Conservation (phyloP, 2,113 vertebrate genomes). For the Perccottus glenii region DNA sequence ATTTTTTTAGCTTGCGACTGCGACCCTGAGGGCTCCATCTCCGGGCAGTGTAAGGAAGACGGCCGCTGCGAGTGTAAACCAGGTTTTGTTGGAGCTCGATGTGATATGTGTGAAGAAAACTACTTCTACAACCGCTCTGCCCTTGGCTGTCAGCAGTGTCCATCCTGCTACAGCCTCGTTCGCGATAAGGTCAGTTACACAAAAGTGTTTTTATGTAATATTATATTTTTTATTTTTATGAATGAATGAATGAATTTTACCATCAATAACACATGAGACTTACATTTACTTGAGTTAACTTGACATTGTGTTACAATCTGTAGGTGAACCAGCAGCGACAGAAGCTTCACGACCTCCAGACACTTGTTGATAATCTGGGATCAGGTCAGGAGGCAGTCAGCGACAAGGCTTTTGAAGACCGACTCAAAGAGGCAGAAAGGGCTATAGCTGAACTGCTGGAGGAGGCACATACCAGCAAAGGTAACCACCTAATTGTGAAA, state of each 20-base stretch:
- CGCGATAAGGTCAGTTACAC: slow-evolving; percentile 87
- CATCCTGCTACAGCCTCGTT: slow-evolving; percentile 92
- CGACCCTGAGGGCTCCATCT: slow-evolving; percentile 87
- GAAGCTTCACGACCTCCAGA: slow-evolving; percentile 90
- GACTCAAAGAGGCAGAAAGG: slow-evolving; percentile 89
- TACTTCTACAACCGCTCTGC: slow-evolving; percentile 96
- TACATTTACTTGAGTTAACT: no score
- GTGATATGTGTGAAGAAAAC: slow-evolving; percentile 97
- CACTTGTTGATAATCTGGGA: slow-evolving; percentile 88
- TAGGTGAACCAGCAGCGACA: slow-evolving; percentile 93
- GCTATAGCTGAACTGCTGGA: slow-evolving; percentile 87
- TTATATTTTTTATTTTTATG: no score
- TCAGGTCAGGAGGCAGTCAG: slow-evolving; percentile 85
- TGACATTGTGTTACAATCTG: neutral
- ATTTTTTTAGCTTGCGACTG: slow-evolving; percentile 89
- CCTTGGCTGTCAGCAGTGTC: slow-evolving; percentile 95
- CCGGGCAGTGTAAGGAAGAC: slow-evolving; percentile 87
- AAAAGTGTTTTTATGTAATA: no score
- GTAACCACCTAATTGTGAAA: slow-evolving; percentile 64
- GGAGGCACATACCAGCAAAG: slow-evolving; percentile 92
- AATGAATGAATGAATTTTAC: no score
- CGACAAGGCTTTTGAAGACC: slow-evolving; percentile 92
- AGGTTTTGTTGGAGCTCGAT: slow-evolving; percentile 92
- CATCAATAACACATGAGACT: no score
- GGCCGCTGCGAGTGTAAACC: slow-evolving; percentile 89